phyloP scores from a whole-genome alignment of 2,113 vertebrate genomes.

The Phylloscopus trochiloides region DNA sequence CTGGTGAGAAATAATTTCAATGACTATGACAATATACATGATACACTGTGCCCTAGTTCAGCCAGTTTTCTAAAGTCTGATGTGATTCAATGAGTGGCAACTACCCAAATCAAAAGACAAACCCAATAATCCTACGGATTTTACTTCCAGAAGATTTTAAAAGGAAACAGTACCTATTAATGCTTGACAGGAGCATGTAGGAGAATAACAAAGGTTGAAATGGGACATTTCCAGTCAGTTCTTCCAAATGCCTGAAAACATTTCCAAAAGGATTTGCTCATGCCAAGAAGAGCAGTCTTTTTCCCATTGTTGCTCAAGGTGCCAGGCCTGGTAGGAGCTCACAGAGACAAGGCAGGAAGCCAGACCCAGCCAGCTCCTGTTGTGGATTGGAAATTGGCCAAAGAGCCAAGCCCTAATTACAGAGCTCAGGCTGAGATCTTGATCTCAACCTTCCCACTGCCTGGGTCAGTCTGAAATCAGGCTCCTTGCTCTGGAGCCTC shows the following conservation, averaged over 20 bases:
- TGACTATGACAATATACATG: neutral
- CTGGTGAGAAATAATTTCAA: neutral
- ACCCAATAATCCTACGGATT: neutral
- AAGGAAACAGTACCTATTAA: neutral
- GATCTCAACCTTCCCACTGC: neutral
- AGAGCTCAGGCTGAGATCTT: neutral
- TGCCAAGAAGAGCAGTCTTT: neutral
- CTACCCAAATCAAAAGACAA: neutral
- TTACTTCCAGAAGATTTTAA: conserved; percentile 4
- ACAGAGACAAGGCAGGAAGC: neutral
- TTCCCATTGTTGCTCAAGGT: neutral
- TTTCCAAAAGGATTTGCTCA: neutral
- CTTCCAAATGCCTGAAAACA: neutral
- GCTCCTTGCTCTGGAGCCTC: neutral
- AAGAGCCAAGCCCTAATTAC: neutral
- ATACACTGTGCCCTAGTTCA: neutral
- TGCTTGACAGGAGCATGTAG: neutral
- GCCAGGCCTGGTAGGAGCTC: neutral
- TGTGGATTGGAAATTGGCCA: neutral
- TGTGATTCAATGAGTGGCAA: neutral
- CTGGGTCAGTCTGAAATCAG: neutral
- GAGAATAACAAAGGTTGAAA: neutral
- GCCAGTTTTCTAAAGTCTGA: neutral
- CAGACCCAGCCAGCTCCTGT: neutral
- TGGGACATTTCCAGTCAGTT: neutral